Conservation (phyloP, 2,797 vertebrate genomes). For the Ficedula albicollis region DNA sequence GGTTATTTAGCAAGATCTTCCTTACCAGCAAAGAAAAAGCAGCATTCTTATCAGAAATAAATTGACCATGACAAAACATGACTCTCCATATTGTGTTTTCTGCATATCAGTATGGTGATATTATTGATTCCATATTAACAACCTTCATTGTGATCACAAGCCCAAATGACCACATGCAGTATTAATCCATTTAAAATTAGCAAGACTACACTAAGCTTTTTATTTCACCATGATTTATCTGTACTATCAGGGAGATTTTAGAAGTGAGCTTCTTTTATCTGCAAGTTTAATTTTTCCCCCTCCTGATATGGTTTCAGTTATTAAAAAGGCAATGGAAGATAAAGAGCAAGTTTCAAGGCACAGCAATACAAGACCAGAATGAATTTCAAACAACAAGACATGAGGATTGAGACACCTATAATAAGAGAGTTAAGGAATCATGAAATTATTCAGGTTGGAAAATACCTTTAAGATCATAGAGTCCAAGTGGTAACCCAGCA, state of each 20-base stretch:
- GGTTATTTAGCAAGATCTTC: background rate
- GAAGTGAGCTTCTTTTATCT: constrained; percentile 58
- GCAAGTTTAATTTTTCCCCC: constrained; percentile 31
- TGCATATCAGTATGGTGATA: background rate
- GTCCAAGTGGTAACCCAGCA: background rate
- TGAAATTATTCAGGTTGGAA: background rate
- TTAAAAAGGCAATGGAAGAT: constrained; percentile 49
- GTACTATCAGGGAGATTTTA: constrained; percentile 53
- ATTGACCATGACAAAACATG: background rate
- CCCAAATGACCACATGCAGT: constrained; percentile 64
- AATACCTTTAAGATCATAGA: background rate
- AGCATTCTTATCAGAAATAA: constrained; percentile 3
- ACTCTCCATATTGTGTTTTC: background rate
- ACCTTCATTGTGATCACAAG: constrained; percentile 64
- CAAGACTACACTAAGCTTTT: constrained; percentile 63
- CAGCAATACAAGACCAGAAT: constrained; percentile 4
- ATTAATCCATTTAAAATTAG: constrained; percentile 80
- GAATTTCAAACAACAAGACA: constrained; percentile 53
- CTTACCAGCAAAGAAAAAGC: background rate
- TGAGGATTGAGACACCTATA: constrained; percentile 11
- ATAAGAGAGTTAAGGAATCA: background rate
- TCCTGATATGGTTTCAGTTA: constrained; percentile 55
- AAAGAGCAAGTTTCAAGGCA: constrained; percentile 44
- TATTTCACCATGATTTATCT: constrained; percentile 69
- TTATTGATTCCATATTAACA: constrained; percentile 25